Evolutionary conservation across 2,888 invertebrate genomes (phyloP).

Genomic region (Latrodectus elegans): DNA sequence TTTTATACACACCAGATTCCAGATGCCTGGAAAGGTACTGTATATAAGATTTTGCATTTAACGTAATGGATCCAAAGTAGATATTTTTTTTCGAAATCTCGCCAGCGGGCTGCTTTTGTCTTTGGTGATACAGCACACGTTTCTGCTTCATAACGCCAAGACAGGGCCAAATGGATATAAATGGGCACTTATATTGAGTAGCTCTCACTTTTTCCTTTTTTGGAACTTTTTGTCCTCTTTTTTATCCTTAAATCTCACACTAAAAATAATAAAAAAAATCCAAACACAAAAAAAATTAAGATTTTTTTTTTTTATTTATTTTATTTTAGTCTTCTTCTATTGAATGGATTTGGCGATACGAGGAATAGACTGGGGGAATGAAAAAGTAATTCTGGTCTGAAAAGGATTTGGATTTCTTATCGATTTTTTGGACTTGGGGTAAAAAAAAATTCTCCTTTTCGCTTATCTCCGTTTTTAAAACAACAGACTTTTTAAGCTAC

Average conservation of each 20-base stretch:
- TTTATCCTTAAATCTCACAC: slow-evolving; percentile 12
- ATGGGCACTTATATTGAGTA: slow-evolving; percentile 65
- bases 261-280: slow-evolving; percentile 19
- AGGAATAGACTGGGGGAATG: slow-evolving; percentile 10
- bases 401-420: slow-evolving; percentile 55
- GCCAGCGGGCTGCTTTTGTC: slow-evolving; percentile 50
- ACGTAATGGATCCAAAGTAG: slow-evolving; percentile 62
- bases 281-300: slow-evolving; percentile 15
- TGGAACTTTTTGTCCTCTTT: slow-evolving; percentile 9
- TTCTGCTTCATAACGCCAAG: slow-evolving; percentile 61
- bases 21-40: slow-evolving; percentile 28
- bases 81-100: slow-evolving; percentile 55
- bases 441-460: slow-evolving; percentile 28
- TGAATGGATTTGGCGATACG: slow-evolving; percentile 43
- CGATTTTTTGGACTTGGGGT: slow-evolving; percentile 36
- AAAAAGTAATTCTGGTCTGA: slow-evolving; percentile 59
- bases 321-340: background rate
- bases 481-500: slow-evolving; percentile 24
- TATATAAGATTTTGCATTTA: slow-evolving; percentile 62
- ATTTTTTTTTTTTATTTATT: slow-evolving; percentile 27
- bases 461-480: slow-evolving; percentile 27
- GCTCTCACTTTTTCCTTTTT: slow-evolving; percentile 34
- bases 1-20: slow-evolving; percentile 30
- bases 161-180: slow-evolving; percentile 64
- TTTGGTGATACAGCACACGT: slow-evolving; percentile 65